Evolutionary conservation across 2,888 invertebrate genomes (phyloP).

Genomic region (Daptonema setosum): DNA sequence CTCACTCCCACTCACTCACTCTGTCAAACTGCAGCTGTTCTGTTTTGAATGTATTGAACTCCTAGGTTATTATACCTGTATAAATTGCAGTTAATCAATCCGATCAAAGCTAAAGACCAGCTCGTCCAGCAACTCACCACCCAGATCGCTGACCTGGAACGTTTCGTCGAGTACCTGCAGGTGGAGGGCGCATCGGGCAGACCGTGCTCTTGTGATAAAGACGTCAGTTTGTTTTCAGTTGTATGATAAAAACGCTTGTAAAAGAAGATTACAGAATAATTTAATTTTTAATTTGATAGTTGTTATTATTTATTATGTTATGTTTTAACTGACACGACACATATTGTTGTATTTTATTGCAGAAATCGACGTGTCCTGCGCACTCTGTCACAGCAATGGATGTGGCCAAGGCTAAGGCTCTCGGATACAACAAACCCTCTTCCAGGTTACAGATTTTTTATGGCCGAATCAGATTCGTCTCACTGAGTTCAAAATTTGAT

Average conservation of each 20-base stretch:
- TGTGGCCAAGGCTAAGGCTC: not conserved
- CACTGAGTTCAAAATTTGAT: too few relatives aligned
- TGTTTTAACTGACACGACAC: not conserved
- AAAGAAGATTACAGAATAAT: too few relatives aligned
- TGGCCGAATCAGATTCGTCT: not conserved
- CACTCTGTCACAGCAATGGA: not conserved
- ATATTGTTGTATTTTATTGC: not conserved
- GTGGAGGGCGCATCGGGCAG: constrained; percentile 29
- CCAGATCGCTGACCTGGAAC: constrained; percentile 84
- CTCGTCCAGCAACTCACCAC: constrained; percentile 79
- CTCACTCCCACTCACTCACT: too few relatives aligned
- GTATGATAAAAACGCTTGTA: too few relatives aligned
- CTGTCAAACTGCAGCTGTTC: too few relatives aligned
- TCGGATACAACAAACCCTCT: not conserved
- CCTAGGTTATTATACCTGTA: too few relatives aligned
- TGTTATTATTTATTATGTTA: not conserved
- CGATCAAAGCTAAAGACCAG: constrained; percentile 83
- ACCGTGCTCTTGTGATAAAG: constrained; percentile 1
- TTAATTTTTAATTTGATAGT: too few relatives aligned
- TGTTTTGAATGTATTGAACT: too few relatives aligned
- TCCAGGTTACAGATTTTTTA: not conserved
- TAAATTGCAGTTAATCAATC: constrained; percentile 63
- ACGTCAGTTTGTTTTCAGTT: not conserved
- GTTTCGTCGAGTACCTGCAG: constrained; percentile 84
- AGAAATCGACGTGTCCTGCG: not conserved